Evolutionary conservation across 2,113 vertebrate genomes (phyloP).

Genomic region (Athene cunicularia): DNA sequence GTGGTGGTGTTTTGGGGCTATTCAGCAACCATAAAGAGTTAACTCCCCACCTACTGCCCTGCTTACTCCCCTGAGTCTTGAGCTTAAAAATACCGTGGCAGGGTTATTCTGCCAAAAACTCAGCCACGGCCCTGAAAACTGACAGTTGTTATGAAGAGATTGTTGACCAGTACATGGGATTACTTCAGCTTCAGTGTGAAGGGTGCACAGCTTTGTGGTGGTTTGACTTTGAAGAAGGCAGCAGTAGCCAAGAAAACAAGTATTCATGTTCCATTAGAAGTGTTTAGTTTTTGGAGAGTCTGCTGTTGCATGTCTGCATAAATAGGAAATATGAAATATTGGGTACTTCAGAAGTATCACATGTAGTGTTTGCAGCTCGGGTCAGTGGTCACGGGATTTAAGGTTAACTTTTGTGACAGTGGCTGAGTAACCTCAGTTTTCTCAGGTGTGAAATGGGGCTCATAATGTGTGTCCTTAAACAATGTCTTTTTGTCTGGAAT

Average conservation of each 20-base stretch:
- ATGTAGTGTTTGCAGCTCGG: neutral
- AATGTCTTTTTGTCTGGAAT: neutral
- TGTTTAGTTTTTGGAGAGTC: neutral
- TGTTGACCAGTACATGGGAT: neutral
- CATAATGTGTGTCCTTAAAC: neutral
- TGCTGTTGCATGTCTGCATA: neutral
- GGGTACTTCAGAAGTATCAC: neutral
- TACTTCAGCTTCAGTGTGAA: neutral
- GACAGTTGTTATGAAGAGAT: neutral
- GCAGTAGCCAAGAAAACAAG: neutral
- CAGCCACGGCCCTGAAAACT: neutral
- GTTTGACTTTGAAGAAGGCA: neutral
- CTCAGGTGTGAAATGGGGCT: neutral
- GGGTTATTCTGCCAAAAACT: neutral
- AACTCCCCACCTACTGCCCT: neutral
- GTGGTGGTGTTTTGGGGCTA: neutral
- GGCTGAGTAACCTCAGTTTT: neutral
- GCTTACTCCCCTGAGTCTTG: neutral
- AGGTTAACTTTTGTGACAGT: neutral
- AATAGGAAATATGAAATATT: neutral
- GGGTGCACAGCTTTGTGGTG: accelerated
- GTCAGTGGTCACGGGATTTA: neutral
- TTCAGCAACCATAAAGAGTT: neutral
- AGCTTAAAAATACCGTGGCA: neutral
- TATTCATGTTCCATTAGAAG: neutral